A percentile compares a stretch with the other conserved stretches of the same genome.
Conservation (phyloP, 2,113 vertebrate species). For the Phrynocephalus versicolor region DNA sequence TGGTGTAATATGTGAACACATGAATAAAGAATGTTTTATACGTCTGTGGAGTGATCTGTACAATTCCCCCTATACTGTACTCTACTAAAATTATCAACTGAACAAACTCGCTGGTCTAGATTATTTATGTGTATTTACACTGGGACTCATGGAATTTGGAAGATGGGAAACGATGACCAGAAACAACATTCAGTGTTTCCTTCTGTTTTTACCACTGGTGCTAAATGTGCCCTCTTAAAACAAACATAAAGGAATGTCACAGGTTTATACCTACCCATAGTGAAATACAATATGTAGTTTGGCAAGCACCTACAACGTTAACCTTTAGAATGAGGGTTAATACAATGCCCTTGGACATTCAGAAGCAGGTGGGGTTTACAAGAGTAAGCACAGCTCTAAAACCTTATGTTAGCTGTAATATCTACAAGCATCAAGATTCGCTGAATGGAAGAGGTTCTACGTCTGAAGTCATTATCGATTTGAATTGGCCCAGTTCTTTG, state of each 20-base stretch:
- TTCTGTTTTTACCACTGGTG: background rate
- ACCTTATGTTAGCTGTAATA: background rate
- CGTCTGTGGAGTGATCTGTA: background rate
- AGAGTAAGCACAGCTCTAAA: background rate
- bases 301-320: background rate
- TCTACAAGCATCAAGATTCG: background rate
- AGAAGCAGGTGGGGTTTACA: background rate
- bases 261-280: background rate
- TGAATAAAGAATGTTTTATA: background rate
- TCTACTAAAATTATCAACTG: background rate
- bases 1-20: too few species aligned
- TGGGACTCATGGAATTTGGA: background rate
- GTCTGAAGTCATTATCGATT: background rate
- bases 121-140: background rate
- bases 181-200: background rate
- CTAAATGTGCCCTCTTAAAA: background rate
- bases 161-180: background rate
- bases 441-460: background rate
- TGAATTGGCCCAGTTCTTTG: background rate
- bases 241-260: background rate
- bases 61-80: background rate
- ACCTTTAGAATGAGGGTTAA: background rate
- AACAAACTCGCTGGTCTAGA: background rate
- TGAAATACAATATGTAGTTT: background rate
- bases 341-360: background rate